A percentile compares a stretch with the other conserved stretches of the same genome.
Evolutionary conservation across 1,140 invertebrate genomes (phyloP).

Genomic region (Pseudomyrmex concolor): DNA sequence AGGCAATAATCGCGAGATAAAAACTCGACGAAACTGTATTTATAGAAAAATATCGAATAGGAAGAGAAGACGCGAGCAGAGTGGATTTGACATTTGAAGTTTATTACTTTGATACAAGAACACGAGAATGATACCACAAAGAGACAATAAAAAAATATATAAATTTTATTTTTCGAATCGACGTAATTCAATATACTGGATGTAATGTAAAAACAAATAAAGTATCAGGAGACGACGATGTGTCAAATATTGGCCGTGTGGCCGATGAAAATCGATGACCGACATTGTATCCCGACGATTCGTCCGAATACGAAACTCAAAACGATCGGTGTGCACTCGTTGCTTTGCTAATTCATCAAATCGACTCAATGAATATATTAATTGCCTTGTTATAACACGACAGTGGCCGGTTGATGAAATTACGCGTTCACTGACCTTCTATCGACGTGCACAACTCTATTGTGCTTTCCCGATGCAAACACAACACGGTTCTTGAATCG

Average conservation of each 20-base stretch:
- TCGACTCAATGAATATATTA: constrained; percentile 60
- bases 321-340: constrained; percentile 33
- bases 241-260: neutral
- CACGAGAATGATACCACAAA: too few relatives aligned
- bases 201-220: too few relatives aligned
- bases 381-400: constrained; percentile 57
- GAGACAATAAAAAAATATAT: too few relatives aligned
- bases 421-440: constrained; percentile 57
- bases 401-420: constrained; percentile 47
- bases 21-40: neutral
- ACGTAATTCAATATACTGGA: too few relatives aligned
- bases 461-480: constrained; percentile 54
- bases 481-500: constrained; percentile 57
- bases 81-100: too few relatives aligned
- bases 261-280: constrained; percentile 50
- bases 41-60: too few relatives aligned
- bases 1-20: neutral
- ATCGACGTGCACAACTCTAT: constrained; percentile 50
- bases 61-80: too few relatives aligned
- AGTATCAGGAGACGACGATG: too few relatives aligned
- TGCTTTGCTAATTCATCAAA: constrained; percentile 60
- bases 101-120: too few relatives aligned
- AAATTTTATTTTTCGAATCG: too few relatives aligned
- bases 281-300: constrained; percentile 26
- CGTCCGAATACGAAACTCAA: constrained; percentile 35